phyloP scores from a whole-genome alignment of 2,888 invertebrate genomes.

The Tridacna crocea region DNA sequence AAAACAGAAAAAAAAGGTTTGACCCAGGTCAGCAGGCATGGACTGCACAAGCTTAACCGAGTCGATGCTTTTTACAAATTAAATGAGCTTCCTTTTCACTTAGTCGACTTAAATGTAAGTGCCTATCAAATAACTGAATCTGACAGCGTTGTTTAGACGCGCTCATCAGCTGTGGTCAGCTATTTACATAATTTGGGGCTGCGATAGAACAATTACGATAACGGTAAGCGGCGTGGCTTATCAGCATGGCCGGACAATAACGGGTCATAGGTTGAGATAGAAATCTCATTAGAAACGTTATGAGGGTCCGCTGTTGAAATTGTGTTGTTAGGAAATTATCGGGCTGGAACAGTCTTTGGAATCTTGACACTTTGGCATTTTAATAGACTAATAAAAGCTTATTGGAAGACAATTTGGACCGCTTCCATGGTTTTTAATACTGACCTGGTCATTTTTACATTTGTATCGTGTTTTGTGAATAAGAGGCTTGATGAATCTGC shows the following conservation, averaged over 20 bases:
- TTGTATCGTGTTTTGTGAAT: no score
- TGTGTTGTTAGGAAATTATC: slow-evolving; percentile 22
- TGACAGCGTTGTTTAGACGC: neutral
- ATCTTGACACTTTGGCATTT: slow-evolving; percentile 38
- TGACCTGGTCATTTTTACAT: no score
- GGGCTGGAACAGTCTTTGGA: neutral
- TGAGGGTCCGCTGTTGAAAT: slow-evolving; percentile 38
- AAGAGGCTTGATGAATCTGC: no score
- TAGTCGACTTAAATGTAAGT: no score
- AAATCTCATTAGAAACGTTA: slow-evolving; percentile 32
- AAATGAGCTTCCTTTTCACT: no score
- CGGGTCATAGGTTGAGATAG: slow-evolving; percentile 21
- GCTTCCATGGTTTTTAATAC: no score
- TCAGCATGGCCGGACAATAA: slow-evolving; percentile 34
- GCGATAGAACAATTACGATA: slow-evolving; percentile 41
- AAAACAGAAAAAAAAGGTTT: no score
- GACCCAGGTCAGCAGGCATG: no score
- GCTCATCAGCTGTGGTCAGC: slow-evolving; percentile 9
- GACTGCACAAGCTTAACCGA: no score
- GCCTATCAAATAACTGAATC: slow-evolving; percentile 13
- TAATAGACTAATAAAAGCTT: slow-evolving; percentile 23
- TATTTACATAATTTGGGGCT: slow-evolving; percentile 14
- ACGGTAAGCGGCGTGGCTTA: slow-evolving; percentile 35
- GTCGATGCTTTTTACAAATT: no score
- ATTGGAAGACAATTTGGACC: neutral